Evolutionary conservation across 2,113 vertebrate species (phyloP), one percentile per base, ranked within the genome.

Genomic region (Gymnogyps californianus): DNA sequence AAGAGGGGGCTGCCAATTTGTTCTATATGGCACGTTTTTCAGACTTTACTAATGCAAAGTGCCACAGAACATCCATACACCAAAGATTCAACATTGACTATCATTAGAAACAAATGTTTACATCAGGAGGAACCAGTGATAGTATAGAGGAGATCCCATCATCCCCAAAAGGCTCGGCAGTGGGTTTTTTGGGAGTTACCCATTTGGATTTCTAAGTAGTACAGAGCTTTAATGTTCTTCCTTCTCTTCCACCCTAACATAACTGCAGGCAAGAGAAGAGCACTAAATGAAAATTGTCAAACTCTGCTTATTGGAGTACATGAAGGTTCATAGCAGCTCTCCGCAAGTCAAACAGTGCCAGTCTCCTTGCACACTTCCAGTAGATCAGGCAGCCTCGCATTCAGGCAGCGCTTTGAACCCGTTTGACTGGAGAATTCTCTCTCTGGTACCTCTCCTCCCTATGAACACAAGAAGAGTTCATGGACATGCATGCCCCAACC

Each of bases 401-500:
- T 26, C 36, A 44, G 55, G 42, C 54, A 57, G 42, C 2, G 2
- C 24, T 57, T 64, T 32, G 32, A 64, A 64, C 42, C 26, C 5
- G 0, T 57, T 13, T 1, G 1, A 34, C 14, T 76, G 57, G 6
- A 15, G 20, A 58, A 6, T 34, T 49, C 21, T 24, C 36, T 36
- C 58, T 40, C 44, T 16, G 75, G 28, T n/a, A 74, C 52, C 52
- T 18, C 28, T 13, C 7, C 51, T 66, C 44, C 51, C 24, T 36
- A 4, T 10, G 44, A 86, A 80, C 28, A 54, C 34, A 54, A 10
- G 18, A 54, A 54, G 13, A 58, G 36, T 25, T 77, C 69, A 47
- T 2, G 12, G 8, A 52, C 40, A 5, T 9, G 14, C 47, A 7
- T 1, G 3, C 25, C 40, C 16, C 40, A 55, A 42, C 26, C 36